These are phyloP conservation scores for Thyatira batis DNA, from an alignment of 2,888 invertebrate genomes.

Conservation along the genomic window DNA sequence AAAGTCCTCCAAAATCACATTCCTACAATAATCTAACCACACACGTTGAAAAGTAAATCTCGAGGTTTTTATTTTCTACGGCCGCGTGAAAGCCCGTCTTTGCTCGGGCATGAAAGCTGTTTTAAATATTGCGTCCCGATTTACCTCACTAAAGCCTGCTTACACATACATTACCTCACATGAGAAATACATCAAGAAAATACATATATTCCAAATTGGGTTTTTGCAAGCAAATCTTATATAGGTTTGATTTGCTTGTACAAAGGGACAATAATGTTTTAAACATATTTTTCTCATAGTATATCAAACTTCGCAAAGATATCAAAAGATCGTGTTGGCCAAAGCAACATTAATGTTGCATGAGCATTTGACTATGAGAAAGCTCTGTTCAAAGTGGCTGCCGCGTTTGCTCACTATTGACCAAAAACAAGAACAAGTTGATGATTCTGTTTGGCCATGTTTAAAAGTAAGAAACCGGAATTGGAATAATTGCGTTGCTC, in stretches of 20 bases:
- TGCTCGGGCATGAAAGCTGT: constrained; percentile 66
- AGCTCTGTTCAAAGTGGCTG: no score
- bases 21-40: constrained; percentile 43
- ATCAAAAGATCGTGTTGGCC: no score
- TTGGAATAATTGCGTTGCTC: no score
- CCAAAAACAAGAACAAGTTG: no score
- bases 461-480: no score
- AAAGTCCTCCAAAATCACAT: constrained; percentile 37
- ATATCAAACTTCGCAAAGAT: no score
- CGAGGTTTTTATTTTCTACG: constrained; percentile 62
- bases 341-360: no score
- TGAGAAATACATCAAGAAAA: constrained; percentile 57
- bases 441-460: no score
- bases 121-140: constrained; percentile 75
- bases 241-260: constrained; percentile 13
- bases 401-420: no score
- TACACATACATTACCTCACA: constrained; percentile 59
- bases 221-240: constrained; percentile 41
- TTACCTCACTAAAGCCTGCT: constrained; percentile 64
- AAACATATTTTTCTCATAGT: no score
- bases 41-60: constrained; percentile 60
- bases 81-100: constrained; percentile 61
- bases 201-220: constrained; percentile 43
- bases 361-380: no score
- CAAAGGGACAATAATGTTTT: constrained; percentile 1